Evolutionary conservation across 1,140 invertebrate genomes (phyloP).

Genomic region (Drosophila mojavensis): DNA sequence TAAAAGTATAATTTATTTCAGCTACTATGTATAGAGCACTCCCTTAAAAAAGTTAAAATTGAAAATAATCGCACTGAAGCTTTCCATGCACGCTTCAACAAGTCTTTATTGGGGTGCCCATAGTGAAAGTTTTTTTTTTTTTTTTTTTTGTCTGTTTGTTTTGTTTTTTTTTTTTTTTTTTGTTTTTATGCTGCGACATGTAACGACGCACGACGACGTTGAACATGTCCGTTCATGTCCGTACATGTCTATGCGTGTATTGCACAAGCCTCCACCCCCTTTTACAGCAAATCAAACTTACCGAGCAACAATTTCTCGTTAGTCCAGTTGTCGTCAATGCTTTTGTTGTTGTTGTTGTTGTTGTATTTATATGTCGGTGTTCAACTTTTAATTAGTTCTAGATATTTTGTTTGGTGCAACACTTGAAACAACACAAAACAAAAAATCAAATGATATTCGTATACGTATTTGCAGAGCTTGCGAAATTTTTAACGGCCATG

Average conservation of each 20-base stretch:
- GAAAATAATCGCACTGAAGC: conserved; percentile 9
- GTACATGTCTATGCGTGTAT: conserved; percentile 24
- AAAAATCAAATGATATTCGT: conserved; percentile 12
- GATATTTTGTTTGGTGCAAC: neutral
- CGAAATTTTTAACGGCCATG: conserved; percentile 19
- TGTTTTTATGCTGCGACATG: conserved; percentile 28
- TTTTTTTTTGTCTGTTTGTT: conserved; percentile 8
- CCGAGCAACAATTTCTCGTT: conserved; percentile 29
- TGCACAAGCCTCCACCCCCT: conserved; percentile 7
- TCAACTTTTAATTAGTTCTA: conserved; percentile 30
- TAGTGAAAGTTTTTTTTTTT: conserved; percentile 40
- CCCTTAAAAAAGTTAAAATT: neutral
- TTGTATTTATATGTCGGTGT: conserved; percentile 5
- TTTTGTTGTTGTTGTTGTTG: neutral
- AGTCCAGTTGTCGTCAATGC: conserved; percentile 4
- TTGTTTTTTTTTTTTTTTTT: conserved; percentile 5
- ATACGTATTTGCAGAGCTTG: conserved; percentile 16
- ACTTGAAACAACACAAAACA: conserved; percentile 14
- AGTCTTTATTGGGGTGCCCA: conserved; percentile 26
- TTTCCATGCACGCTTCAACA: conserved; percentile 31
- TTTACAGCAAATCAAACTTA: conserved; percentile 10
- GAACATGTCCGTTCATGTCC: conserved; percentile 24
- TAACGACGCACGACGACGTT: conserved; percentile 14
- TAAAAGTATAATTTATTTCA: neutral
- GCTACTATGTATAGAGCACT: neutral